Conservation (phyloP, 2,888 invertebrate species). For the Chrysomela aeneicollis region DNA sequence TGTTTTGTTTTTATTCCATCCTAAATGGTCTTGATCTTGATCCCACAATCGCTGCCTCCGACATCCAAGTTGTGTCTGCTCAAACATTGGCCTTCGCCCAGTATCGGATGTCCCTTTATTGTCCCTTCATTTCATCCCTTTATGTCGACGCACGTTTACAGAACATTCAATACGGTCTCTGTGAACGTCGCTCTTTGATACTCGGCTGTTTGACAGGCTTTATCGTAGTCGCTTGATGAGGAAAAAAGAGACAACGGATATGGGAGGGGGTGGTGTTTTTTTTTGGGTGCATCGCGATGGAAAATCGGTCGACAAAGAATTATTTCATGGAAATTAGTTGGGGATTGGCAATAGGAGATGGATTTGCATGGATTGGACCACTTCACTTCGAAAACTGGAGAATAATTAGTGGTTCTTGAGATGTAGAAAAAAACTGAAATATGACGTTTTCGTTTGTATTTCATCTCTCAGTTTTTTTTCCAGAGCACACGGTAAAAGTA, state of each 20-base stretch:
- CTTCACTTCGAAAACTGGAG: no score
- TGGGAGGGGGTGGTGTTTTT: slow-evolving; percentile 2
- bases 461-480: no score
- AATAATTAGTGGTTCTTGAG: no score
- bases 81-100: slow-evolving; percentile 41
- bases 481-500: no score
- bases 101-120: slow-evolving; percentile 46
- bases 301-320: no score
- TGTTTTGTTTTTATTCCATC: slow-evolving; percentile 30
- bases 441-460: no score
- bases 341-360: no score
- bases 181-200: slow-evolving; percentile 43
- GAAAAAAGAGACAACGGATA: slow-evolving; percentile 24
- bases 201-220: slow-evolving; percentile 42
- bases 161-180: slow-evolving; percentile 46
- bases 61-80: slow-evolving; percentile 32
- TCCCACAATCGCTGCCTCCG: slow-evolving; percentile 28
- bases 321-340: no score
- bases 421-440: no score
- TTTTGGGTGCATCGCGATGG: neutral
- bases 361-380: no score
- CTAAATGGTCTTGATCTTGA: slow-evolving; percentile 22
- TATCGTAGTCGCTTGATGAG: slow-evolving; percentile 30
- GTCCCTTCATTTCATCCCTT: slow-evolving; percentile 43
- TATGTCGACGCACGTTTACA: slow-evolving; percentile 43